A percentile compares a stretch with the other conserved stretches of the same genome.
Conservation (phyloP, 2,888 invertebrate species). For the Heliconius erato region DNA sequence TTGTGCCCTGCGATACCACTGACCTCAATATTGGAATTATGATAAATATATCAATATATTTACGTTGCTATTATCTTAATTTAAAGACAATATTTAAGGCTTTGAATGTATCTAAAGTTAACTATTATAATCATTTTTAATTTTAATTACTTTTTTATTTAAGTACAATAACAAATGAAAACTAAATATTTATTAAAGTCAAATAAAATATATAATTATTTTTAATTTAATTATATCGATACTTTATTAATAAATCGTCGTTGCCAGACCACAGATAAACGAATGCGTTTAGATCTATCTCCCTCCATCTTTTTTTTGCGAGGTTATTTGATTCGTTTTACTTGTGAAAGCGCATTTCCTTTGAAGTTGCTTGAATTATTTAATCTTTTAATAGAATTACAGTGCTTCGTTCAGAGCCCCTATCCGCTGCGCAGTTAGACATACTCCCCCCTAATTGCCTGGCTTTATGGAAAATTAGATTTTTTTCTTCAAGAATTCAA, state of each 20-base stretch:
- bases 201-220: background rate
- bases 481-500: conserved; percentile 28
- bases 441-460: conserved; percentile 73
- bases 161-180: too few species aligned
- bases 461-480: conserved; percentile 68
- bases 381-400: conserved; percentile 85
- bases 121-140: too few species aligned
- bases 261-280: conserved; percentile 60
- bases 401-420: conserved; percentile 68
- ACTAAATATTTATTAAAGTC: too few species aligned
- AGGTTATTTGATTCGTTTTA: conserved; percentile 80
- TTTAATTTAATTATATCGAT: conserved; percentile 13
- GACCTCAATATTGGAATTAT: too few species aligned
- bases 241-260: conserved; percentile 54
- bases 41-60: too few species aligned
- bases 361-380: conserved; percentile 83
- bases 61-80: too few species aligned
- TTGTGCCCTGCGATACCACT: too few species aligned
- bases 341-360: conserved; percentile 82
- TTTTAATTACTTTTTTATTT: too few species aligned
- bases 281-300: conserved; percentile 64
- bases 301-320: conserved; percentile 66
- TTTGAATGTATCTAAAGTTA: too few species aligned
- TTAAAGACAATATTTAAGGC: too few species aligned
- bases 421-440: conserved; percentile 72